Base-by-base conservation (phyloP, 2,888 invertebrate species). In the Tolmerus cingulatus region DNA sequence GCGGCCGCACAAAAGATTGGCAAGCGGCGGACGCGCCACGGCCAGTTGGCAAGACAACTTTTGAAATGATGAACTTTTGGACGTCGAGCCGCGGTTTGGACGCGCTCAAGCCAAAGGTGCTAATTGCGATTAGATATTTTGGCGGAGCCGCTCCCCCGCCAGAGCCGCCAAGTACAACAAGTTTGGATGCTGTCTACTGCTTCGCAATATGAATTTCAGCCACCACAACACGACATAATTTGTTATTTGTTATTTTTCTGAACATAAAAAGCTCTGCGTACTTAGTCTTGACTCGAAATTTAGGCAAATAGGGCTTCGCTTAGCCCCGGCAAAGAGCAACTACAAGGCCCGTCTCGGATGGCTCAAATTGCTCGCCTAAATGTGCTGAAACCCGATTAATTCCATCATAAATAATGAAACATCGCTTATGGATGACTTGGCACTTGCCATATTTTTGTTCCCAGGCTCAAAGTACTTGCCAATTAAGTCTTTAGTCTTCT, bases 61-160 rank as follows among this genome's bases (percentile, higher is more conserved):
- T 79, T 55, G 37, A 82, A 82, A 82, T 57, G 66, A 82, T 82
- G 82, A 82, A 82, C 82, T 19, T 82, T 82, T 82, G 82, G 82
- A 82, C 57, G 57, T 19, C 82, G 12, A 37, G 23, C 57, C 40
- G 57, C 12, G 82, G 51, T 46, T 43, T 79, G 43, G 43, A 66
- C 66, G 12, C 23, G 66, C 23, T 66, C 66, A 66, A 66, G 66
- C 2, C 66, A 23, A 66, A 66, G 55, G 66, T 66, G 66, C 66
- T 66, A 66, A 66, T 27, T 66, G 27, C 66, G 66, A 23, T 66
- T 66, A 4, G 66, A 66, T 57, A 51, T 57, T 57, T 57, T 23
- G 57, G 57, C 5, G 7, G 51, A n/a, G n/a, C 7, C 51, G 5
- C n/a, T n/a, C n/a, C 16, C 51, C 14, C 43, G 43, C 16, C n/a